Evolutionary conservation across 2,888 invertebrate genomes (phyloP).

Genomic region (Chalcosyrphus nemorum): DNA sequence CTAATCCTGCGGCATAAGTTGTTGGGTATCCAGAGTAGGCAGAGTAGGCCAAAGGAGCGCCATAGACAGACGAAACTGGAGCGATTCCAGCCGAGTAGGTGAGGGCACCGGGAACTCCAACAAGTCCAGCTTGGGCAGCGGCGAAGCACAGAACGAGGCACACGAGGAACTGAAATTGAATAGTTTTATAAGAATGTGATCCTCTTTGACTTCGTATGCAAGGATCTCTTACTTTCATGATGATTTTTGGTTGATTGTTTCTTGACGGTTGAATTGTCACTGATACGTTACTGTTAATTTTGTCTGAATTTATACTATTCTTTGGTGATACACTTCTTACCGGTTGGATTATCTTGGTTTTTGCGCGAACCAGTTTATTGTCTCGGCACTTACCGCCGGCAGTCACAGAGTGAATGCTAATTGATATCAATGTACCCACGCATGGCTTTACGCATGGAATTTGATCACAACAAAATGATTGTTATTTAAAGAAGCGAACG

Average conservation of each 20-base stretch:
- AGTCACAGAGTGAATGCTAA: too few species aligned
- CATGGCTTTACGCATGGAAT: too few species aligned
- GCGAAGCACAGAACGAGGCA: constrained; percentile 59
- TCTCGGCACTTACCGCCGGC: too few species aligned
- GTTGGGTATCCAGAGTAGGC: constrained; percentile 31
- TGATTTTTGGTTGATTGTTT: neutral
- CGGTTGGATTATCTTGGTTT: neutral
- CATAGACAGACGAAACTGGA: constrained; percentile 34
- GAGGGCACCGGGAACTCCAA: constrained; percentile 23
- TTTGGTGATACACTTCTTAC: too few species aligned
- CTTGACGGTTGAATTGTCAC: constrained; percentile 5
- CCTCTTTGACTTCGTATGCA: neutral
- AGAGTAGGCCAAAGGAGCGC: constrained; percentile 46
- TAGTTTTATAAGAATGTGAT: neutral
- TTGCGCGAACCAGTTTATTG: too few species aligned
- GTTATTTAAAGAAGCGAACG: too few species aligned
- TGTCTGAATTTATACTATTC: constrained; percentile 18
- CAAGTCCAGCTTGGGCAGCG: constrained; percentile 48
- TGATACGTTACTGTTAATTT: constrained; percentile 2
- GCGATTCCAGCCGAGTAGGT: constrained; percentile 51
- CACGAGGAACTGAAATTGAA: constrained; percentile 50
- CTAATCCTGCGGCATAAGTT: constrained; percentile 20
- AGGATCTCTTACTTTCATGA: constrained; percentile 29
- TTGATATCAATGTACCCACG: too few species aligned
- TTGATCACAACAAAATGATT: too few species aligned